Base-by-base conservation (phyloP, 2,888 invertebrate species). In the Girardia tigrina region DNA sequence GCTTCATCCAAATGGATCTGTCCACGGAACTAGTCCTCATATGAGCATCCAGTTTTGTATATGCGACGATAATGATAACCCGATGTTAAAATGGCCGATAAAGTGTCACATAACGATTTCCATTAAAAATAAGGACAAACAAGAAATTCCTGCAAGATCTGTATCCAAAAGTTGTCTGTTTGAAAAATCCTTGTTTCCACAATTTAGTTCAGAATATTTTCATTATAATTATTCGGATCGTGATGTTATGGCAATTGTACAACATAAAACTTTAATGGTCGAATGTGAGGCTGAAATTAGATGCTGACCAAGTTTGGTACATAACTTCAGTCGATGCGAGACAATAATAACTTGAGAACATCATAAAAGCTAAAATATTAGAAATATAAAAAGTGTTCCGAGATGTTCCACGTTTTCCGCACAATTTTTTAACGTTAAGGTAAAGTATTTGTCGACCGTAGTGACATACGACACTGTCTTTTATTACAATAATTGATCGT, bases 261-360 rank as follows among this genome's bases (percentile, higher is more conserved):
- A 56, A 56, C n/a, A 4, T 4, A 56, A 56, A 56, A 56, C n/a
- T 56, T n/a, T 56, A 2, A 56, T 23, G 4, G 56, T 56, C 4
- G 56, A 56, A 16, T 56, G 56, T 56, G 56, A 56, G 23, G 56
- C 56, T 56, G 56, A 56, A 56, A 56, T 56, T n/a, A n/a, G 56
- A n/a, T n/a, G n/a, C n/a, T n/a, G n/a, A n/a, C n/a, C n/a, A n/a
- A n/a, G n/a, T n/a, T n/a, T n/a, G n/a, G n/a, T n/a, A n/a, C n/a
- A n/a, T n/a, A n/a, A n/a, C n/a, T n/a, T n/a, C n/a, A n/a, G n/a
- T n/a, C n/a, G n/a, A n/a, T n/a, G n/a, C n/a, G n/a, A n/a, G n/a
- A n/a, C n/a, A n/a, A n/a, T n/a, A n/a, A n/a, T n/a, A n/a, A n/a
- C n/a, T n/a, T n/a, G n/a, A n/a, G n/a, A n/a, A n/a, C n/a, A n/a